Evolutionary conservation across 2,888 invertebrate genomes (phyloP).

Genomic region (Mythimna ferrago): DNA sequence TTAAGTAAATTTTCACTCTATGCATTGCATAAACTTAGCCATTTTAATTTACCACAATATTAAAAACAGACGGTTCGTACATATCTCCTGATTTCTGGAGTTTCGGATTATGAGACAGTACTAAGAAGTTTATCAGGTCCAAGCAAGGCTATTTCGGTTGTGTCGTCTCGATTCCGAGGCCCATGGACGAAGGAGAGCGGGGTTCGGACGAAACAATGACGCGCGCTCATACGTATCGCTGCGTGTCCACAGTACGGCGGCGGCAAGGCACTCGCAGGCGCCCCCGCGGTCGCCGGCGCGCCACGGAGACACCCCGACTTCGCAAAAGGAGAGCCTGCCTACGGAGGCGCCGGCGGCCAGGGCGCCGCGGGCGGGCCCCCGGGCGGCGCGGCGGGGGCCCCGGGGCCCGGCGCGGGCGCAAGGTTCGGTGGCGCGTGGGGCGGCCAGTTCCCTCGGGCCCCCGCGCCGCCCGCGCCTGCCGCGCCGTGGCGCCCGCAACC

Average conservation of each 20-base stretch:
- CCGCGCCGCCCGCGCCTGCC: slow-evolving; percentile 78
- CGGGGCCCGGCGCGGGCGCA: slow-evolving; percentile 62
- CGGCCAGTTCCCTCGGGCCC: slow-evolving; percentile 79
- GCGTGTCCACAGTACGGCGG: slow-evolving; percentile 80
- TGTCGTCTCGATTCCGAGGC: neutral
- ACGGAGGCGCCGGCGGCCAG: slow-evolving; percentile 58
- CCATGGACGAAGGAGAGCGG: slow-evolving; percentile 24
- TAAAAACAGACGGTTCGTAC: slow-evolving; percentile 26
- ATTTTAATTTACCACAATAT: neutral
- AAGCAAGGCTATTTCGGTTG: neutral
- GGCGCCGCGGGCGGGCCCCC: slow-evolving; percentile 60
- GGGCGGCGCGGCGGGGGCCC: slow-evolving; percentile 61
- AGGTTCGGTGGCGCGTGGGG: slow-evolving; percentile 76
- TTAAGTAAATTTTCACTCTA: neutral
- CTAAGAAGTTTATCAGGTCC: neutral
- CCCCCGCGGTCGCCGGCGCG: slow-evolving; percentile 90
- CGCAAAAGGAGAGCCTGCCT: slow-evolving; percentile 71
- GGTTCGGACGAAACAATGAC: slow-evolving; percentile 7
- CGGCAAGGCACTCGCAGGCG: slow-evolving; percentile 88
- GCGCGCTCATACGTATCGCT: slow-evolving; percentile 37
- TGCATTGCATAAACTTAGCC: neutral
- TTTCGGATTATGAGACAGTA: slow-evolving; percentile 8
- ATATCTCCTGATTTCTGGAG: slow-evolving; percentile 1
- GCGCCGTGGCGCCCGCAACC: slow-evolving; percentile 79
- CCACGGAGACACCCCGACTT: slow-evolving; percentile 79